These are phyloP conservation scores for Engystomops pustulosus DNA, from an alignment of 2,113 vertebrate genomes.

Conservation along the genomic window DNA sequence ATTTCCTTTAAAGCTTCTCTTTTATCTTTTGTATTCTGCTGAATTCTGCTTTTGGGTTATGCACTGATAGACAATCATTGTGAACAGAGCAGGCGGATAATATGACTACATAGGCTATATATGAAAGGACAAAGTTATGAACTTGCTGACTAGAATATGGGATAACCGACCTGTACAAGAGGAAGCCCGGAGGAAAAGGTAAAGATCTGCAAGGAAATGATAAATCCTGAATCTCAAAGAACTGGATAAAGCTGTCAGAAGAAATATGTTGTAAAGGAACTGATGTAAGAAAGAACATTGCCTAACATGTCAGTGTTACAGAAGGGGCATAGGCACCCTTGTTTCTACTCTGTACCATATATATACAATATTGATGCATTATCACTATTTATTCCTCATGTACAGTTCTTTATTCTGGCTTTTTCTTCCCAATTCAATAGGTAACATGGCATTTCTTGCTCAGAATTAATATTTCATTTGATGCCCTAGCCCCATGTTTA, in stretches of 20 bases:
- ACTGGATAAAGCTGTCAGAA: not conserved
- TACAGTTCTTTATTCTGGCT: too few relatives aligned
- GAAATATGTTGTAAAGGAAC: not conserved
- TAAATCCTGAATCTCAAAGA: not conserved
- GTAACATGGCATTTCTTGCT: too few relatives aligned
- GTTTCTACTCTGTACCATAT: too few relatives aligned
- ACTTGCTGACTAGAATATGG: not conserved
- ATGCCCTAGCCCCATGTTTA: too few relatives aligned
- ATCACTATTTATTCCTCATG: too few relatives aligned
- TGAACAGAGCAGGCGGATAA: too few relatives aligned
- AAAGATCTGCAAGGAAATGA: conserved; percentile 2
- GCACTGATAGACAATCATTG: too few relatives aligned
- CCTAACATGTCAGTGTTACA: not conserved
- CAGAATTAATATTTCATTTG: too few relatives aligned
- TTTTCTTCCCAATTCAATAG: too few relatives aligned
- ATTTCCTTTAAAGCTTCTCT: conserved; percentile 9
- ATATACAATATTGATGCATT: too few relatives aligned
- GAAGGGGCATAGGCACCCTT: not conserved
- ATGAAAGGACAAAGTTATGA: not conserved
- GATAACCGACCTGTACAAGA: not conserved
- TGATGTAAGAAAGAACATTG: not conserved
- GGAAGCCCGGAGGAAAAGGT: not conserved
- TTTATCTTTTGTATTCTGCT: not conserved
- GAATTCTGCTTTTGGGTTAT: too few relatives aligned
- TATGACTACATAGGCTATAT: too few relatives aligned